Evolutionary conservation across 2,888 invertebrate species (phyloP), one percentile per base, ranked within the genome.

Genomic region (Drepanosiphum platanoidis): DNA sequence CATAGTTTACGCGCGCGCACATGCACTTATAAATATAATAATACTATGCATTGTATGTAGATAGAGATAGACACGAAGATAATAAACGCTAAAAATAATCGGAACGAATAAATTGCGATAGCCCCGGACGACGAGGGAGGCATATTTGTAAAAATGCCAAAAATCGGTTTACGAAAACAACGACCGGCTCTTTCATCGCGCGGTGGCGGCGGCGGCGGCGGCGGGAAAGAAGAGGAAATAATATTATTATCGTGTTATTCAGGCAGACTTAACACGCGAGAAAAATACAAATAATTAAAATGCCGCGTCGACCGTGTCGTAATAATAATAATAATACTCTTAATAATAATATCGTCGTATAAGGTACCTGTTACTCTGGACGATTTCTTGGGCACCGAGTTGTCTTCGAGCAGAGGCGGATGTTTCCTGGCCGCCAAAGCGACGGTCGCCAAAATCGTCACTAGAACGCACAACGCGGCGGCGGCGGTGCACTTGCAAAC

Each of bases 111-210:
- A 72, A 82, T 72, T 22, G 71, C 58, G 42, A 72, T 82, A 70
- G 61, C 81, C 58, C 71, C 36, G 39, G 36, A 34, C 32, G 39
- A 15, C 75, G 71, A 61, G 81, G 71, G 71, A 71, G 71, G 71
- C 71, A 81, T 82, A 82, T 72, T 82, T 82, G 81, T 82, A 72
- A 82, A 82, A 82, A 42, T 82, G 81, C 81, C 81, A 82, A 82
- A 81, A 71, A 42, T 61, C 71, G 71, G 66, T 77, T 66, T 52
- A 72, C 66, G 86, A 81, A 72, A 71, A 68, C 66, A 77, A 86
- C 39, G 58, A 64, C 74, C 42, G 52, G 22, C 78, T 42, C 39
- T 70, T 42, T 79, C 61, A 39, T 86, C 74, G 52, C 1, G 27
- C 4, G 9, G 42, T 34, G 27, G 75, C n/a, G 11, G 52, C 27